Base-by-base conservation (phyloP, 2,888 invertebrate genomes). In the Steinernema hermaphroditum region DNA sequence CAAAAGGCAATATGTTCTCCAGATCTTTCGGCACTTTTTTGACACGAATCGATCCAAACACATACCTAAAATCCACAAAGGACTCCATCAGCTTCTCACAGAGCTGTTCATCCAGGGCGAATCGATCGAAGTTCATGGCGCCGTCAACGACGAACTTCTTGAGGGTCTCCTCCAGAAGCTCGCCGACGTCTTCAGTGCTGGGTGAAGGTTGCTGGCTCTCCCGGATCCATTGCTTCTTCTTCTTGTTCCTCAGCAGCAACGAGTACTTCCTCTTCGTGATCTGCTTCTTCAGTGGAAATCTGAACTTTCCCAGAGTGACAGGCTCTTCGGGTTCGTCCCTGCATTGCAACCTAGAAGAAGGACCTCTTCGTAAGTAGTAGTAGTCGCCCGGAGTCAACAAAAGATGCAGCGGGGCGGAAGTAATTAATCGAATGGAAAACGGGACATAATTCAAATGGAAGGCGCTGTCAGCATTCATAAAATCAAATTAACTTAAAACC, bases 401-500 rank as follows among this genome's bases (percentile, higher is more conserved):
- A n/a, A n/a, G 19, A 46, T n/a, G n/a, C 46, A 16, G n/a, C 46
- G 19, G 19, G 19, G 46, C 46, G 46, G 19, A 19, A 46, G 46
- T 46, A 16, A 46, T 46, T 46, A 16, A 46, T 46, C 19, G 46
- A 46, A 46, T 46, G 46, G 54, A 27, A 49, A 49, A 49, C 19
- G 16, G 6, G 19, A 49, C 49, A 9, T 49, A 49, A 49, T 24
- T 54, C 54, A 54, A 27, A 27, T 22, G 24, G 19, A 54, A 54
- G n/a, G 54, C 54, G 54, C 27, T 54, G 54, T 54, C 54, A 54
- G 27, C 9, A 54, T 54, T 54, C 54, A 54, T 54, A 54, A 54
- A 54, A 54, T 54, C 54, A 54, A 54, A 54, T 54, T 54, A 54
- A 54, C 6, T 27, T 54, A 54, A 54, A 54, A 54, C 54, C 54